Evolutionary conservation across 2,888 invertebrate genomes (phyloP).

Genomic region (Agrochola macilenta): DNA sequence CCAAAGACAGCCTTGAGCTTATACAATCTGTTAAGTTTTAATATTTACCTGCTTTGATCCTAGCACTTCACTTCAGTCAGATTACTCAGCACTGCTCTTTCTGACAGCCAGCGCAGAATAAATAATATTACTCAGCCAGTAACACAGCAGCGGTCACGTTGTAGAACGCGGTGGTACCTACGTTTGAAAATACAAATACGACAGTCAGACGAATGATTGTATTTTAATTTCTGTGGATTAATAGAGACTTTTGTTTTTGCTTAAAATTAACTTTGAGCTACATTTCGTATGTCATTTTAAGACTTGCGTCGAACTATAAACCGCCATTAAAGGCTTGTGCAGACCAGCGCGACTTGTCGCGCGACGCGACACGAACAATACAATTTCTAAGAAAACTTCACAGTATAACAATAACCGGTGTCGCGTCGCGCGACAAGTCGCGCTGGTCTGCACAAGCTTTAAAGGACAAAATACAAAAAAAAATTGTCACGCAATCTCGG

Average conservation of each 20-base stretch:
- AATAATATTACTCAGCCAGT: no score
- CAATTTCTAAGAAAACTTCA: no score
- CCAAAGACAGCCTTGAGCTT: conserved; percentile 30
- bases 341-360: no score
- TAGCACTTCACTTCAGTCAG: neutral
- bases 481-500: neutral
- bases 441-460: no score
- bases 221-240: neutral
- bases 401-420: no score
- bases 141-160: conserved; percentile 2
- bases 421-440: no score
- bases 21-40: conserved; percentile 20
- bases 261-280: neutral
- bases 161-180: neutral
- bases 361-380: no score
- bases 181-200: conserved; percentile 9
- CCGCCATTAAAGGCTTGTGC: no score
- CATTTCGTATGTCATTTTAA: neutral
- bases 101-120: no score
- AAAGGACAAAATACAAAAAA: neutral
- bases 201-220: neutral
- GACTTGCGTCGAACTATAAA: neutral
- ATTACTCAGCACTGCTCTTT: neutral
- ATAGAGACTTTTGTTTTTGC: no score
- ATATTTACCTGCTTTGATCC: conserved; percentile 24